A percentile compares a stretch with the other conserved stretches of the same genome.
phyloP scores from a whole-genome alignment of 2,113 vertebrate species.

The Phodopus roborovskii region DNA sequence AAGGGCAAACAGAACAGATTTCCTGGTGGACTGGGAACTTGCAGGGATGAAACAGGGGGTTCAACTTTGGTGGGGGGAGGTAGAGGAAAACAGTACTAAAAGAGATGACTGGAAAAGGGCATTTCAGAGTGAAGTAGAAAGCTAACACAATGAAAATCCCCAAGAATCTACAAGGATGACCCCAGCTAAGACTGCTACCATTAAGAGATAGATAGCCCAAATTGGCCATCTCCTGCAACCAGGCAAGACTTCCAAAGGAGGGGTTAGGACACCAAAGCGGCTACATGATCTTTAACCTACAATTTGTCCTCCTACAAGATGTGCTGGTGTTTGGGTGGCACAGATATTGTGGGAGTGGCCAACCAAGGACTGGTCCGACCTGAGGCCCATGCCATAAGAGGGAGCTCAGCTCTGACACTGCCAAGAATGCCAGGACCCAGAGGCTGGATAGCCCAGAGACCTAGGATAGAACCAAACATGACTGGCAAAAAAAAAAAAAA shows the following conservation, averaged over 20 bases:
- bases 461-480: too few relatives aligned
- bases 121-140: background rate
- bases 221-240: background rate
- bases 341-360: background rate
- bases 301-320: background rate
- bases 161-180: background rate
- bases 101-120: background rate
- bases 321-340: background rate
- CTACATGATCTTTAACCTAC: background rate
- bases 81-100: background rate
- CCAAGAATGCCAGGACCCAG: too few relatives aligned
- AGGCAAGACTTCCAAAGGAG: background rate
- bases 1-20: background rate
- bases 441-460: too few relatives aligned
- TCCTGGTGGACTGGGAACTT: background rate
- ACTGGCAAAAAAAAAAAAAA: too few relatives aligned
- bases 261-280: background rate
- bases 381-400: background rate
- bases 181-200: background rate
- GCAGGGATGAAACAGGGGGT: background rate
- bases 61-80: background rate
- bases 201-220: background rate
- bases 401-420: background rate
- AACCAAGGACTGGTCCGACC: background rate
- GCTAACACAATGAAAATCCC: background rate